A percentile compares a stretch with the other conserved stretches of the same genome.
These are phyloP conservation scores for Anomalospiza imberbis DNA, from an alignment of 2,797 vertebrate species.

Conservation along the genomic window DNA sequence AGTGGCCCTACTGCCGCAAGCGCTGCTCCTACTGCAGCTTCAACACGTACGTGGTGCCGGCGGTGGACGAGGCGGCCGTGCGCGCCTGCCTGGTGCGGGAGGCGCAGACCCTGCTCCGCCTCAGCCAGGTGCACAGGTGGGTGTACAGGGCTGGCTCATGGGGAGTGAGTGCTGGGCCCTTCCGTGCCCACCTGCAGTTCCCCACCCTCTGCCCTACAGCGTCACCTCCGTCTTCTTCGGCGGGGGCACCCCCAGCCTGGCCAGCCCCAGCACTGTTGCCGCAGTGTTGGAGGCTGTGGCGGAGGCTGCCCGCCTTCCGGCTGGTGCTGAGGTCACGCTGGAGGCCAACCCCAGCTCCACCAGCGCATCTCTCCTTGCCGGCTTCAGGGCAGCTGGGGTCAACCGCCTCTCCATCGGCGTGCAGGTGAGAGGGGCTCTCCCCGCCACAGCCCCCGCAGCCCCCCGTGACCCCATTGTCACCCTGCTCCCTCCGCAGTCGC, in stretches of 20 bases:
- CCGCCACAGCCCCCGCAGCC: fast-evolving
- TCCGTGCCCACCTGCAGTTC: fast-evolving
- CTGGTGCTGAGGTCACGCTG: conserved; percentile 81
- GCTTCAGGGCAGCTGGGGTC: conserved; percentile 80
- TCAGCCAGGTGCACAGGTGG: conserved; percentile 84
- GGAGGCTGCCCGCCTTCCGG: conserved; percentile 56
- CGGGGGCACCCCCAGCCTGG: conserved; percentile 92
- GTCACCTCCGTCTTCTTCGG: conserved; percentile 92
- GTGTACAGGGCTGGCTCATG: not conserved
- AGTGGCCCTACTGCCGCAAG: conserved; percentile 95
- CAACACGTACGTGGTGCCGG: conserved; percentile 87
- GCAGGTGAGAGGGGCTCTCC: conserved; percentile 78
- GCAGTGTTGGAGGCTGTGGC: conserved; percentile 81
- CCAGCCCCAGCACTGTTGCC: conserved; percentile 79
- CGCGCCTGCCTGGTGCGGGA: conserved; percentile 81
- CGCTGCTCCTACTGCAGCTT: conserved; percentile 93
- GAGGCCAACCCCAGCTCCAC: conserved; percentile 89
- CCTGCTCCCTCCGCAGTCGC: conserved; percentile 70
- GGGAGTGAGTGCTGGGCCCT: fast-evolving
- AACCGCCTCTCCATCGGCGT: conserved; percentile 90
- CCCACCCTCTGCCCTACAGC: conserved; percentile 53
- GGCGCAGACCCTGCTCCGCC: conserved; percentile 76
- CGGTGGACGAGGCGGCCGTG: conserved; percentile 74
- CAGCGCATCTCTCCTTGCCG: conserved; percentile 67
- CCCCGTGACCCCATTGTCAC: fast-evolving